Conservation (phyloP, 1,140 invertebrate species). For the Tetramorium parvispinum region DNA sequence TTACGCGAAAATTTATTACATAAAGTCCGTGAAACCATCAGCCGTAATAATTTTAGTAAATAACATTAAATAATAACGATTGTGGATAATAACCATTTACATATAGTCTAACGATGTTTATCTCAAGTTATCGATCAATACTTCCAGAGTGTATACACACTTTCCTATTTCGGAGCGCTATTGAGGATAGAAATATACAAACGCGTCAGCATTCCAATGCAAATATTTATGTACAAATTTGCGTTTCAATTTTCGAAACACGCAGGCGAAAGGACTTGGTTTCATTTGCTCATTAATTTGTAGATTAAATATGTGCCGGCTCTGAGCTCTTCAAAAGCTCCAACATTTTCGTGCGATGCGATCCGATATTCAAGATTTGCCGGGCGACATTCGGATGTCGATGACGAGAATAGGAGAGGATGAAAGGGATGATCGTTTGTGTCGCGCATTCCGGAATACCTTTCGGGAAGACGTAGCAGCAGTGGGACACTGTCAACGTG, state of each 20-base stretch:
- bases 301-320: neutral
- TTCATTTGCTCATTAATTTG: slow-evolving; percentile 32
- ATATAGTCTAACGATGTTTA: neutral
- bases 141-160: neutral
- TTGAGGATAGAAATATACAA: neutral
- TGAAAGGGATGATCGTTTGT: slow-evolving; percentile 42
- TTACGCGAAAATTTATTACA: too few species aligned
- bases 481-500: slow-evolving; percentile 70
- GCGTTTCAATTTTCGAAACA: neutral
- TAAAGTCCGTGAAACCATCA: too few species aligned
- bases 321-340: slow-evolving; percentile 9
- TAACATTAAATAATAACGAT: neutral
- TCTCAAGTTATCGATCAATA: neutral
- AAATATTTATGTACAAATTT: neutral
- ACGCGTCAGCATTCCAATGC: neutral
- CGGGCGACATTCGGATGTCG: neutral
- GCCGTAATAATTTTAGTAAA: neutral
- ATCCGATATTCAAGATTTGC: neutral
- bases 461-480: slow-evolving; percentile 84
- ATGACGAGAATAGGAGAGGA: slow-evolving; percentile 23
- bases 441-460: slow-evolving; percentile 75
- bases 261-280: neutral
- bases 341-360: slow-evolving; percentile 10
- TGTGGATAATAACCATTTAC: neutral
- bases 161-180: neutral